Conservation (phyloP, 2,888 invertebrate species). For the Zaprionus bogoriensis region DNA sequence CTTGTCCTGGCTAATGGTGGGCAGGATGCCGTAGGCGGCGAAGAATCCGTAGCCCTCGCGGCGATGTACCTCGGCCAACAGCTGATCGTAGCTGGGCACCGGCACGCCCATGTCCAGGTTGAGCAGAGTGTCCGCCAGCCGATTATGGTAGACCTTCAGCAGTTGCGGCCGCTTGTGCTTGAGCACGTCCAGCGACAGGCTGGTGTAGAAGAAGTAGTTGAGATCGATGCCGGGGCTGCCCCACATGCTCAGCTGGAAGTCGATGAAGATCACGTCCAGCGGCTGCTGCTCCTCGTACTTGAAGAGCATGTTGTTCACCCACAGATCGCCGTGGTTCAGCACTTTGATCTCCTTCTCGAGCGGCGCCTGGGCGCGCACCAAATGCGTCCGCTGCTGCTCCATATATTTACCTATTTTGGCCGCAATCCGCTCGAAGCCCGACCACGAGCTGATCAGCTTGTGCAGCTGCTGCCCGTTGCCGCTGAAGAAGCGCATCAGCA, state of each 20-base stretch:
- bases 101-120: slow-evolving; percentile 45
- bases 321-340: slow-evolving; percentile 84
- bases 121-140: slow-evolving; percentile 60
- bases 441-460: slow-evolving; percentile 81
- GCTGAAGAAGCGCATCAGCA: slow-evolving; percentile 60
- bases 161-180: slow-evolving; percentile 69
- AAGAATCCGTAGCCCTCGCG: slow-evolving; percentile 77
- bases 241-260: slow-evolving; percentile 79
- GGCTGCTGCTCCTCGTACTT: slow-evolving; percentile 72
- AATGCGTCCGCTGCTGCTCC: slow-evolving; percentile 50
- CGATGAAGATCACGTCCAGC: slow-evolving; percentile 73
- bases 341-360: slow-evolving; percentile 78
- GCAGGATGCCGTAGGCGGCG: slow-evolving; percentile 71
- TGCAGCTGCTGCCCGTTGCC: slow-evolving; percentile 62
- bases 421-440: slow-evolving; percentile 82
- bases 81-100: slow-evolving; percentile 69
- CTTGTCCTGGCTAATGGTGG: slow-evolving; percentile 75
- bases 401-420: slow-evolving; percentile 71
- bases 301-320: slow-evolving; percentile 84
- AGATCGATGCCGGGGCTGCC: slow-evolving; percentile 81
- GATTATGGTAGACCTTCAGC: slow-evolving; percentile 68
- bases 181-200: slow-evolving; percentile 70
- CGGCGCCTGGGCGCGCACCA: slow-evolving; percentile 64
- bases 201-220: slow-evolving; percentile 82
- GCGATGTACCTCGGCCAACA: slow-evolving; percentile 65